Base-by-base conservation (phyloP, 1,140 invertebrate genomes). In the Anagrus nilaparvatae region DNA sequence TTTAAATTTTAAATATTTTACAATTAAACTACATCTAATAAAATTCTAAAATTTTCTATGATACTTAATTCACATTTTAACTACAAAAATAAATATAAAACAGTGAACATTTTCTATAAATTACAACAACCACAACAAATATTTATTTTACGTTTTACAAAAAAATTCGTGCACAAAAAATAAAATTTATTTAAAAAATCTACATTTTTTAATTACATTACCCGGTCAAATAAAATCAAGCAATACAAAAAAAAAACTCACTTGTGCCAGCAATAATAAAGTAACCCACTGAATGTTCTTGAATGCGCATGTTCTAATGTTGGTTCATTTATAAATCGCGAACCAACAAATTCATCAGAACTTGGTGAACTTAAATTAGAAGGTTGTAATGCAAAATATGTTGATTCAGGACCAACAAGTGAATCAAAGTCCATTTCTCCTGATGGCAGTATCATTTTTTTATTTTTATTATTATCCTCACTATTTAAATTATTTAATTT, bases 181-280 rank as follows among this genome's bases (percentile, higher is more conserved):
- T n/a, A n/a, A n/a, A n/a, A n/a, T n/a, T n/a, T n/a, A n/a, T n/a
- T n/a, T n/a, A n/a, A n/a, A n/a, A 35, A 29, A 40, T 14, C 18
- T 20, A 18, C 28, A 21, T 19, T 19, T 34, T 34, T 34, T 17
- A 20, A 34, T 19, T 17, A 33, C 14, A 19, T 7, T n/a, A 31
- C 29, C 8, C 20, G 14, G 20, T 17, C 16, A 5, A 10, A 5
- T 34, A 9, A 31, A 6, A 9, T 34, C 16, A 14, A 34, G 10
- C 18, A n/a, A n/a, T n/a, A n/a, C n/a, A n/a, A n/a, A n/a, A n/a
- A 33, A 33, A 24, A 10, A 13, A 55, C 51, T 57, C 48, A 58
- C 53, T 52, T 56, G 21, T 55, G 39, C 39, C 44, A 46, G 14
- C 38, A 42, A 23, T 39, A 39, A 29, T 43, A 41, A 12, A 44